phyloP scores from a whole-genome alignment of 2,888 invertebrate genomes.

The Matsumyia berberina region DNA sequence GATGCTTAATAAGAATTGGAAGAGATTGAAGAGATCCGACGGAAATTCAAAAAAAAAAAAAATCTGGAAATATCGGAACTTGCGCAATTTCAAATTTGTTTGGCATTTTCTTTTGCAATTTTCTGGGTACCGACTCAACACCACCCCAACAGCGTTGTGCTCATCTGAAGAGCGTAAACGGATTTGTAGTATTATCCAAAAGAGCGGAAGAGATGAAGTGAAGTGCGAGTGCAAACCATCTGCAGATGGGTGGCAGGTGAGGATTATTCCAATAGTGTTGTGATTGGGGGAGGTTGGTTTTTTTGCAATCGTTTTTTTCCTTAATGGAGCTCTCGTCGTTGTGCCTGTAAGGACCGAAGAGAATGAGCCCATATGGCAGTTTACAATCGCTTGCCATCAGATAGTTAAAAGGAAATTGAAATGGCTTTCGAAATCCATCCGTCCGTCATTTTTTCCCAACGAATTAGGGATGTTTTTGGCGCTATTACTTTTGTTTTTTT shows the following conservation, averaged over 20 bases:
- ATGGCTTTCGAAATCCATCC: constrained; percentile 49
- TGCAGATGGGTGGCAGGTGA: constrained; percentile 16
- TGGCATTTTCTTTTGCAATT: constrained; percentile 22
- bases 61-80: constrained; percentile 48
- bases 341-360: constrained; percentile 8
- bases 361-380: constrained; percentile 48
- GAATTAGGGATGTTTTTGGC: constrained; percentile 36
- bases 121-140: constrained; percentile 3
- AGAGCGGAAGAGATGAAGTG: constrained; percentile 50
- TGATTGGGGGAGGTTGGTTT: constrained; percentile 7
- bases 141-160: constrained; percentile 11
- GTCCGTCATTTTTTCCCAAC: constrained; percentile 5
- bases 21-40: constrained; percentile 4
- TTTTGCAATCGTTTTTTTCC: constrained; percentile 6
- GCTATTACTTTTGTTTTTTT: constrained; percentile 34
- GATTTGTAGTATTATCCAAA: constrained; percentile 41
- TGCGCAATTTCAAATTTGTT: constrained; percentile 56
- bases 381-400: constrained; percentile 50
- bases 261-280: constrained; percentile 50
- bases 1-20: constrained; percentile 35
- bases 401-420: constrained; percentile 72
- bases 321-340: not conserved
- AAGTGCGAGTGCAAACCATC: constrained; percentile 18
- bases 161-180: constrained; percentile 45
- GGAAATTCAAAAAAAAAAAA: constrained; percentile 45